Evolutionary conservation across 2,888 invertebrate genomes (phyloP), one percentile per base, ranked within the genome.

Genomic region (Parnassius orleans): DNA sequence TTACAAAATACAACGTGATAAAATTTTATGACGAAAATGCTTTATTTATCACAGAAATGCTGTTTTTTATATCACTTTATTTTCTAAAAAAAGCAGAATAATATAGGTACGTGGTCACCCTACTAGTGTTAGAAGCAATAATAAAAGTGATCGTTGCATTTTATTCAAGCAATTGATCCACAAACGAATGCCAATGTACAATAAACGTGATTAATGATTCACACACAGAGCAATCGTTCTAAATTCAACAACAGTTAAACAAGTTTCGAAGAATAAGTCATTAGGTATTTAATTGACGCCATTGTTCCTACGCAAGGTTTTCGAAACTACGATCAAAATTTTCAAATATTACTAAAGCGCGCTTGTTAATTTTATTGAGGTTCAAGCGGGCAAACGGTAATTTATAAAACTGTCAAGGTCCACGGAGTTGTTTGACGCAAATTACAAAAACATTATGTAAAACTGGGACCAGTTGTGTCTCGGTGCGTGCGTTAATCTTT

Each of bases 401-500:
- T 44, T 24, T 50, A 24, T 50, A 15, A 46, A 46, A 42, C 19
- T 56, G 33, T 33, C 55, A 56, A 56, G 55, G 56, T 33, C 44
- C 43, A 42, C 33, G n/a, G 24, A 33, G 44, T 53, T 19, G 57
- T 48, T 51, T 55, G 43, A 54, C 46, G 58, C 57, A 57, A 58
- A 57, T 63, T 60, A 65, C 66, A 66, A 65, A 61, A 60, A 68
- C 63, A 60, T 66, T 64, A 65, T 51, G 61, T 63, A 58, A 66
- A 65, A 60, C 60, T 60, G 48, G 58, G 64, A 65, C 51, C 54
- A 60, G 57, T 67, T 69, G 64, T 67, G 65, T 64, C 64, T 66
- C 61, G 66, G 57, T 69, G 66, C 68, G 65, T 72, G 70, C 66
- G 72, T 79, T 74, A 77, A 81, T 80, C 73, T 73, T 69, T 72